Percentiles rank a stretch among this genome's conserved stretches.
Evolutionary conservation across 2,888 invertebrate species (phyloP).

Genomic region (Epicampocera succincta): DNA sequence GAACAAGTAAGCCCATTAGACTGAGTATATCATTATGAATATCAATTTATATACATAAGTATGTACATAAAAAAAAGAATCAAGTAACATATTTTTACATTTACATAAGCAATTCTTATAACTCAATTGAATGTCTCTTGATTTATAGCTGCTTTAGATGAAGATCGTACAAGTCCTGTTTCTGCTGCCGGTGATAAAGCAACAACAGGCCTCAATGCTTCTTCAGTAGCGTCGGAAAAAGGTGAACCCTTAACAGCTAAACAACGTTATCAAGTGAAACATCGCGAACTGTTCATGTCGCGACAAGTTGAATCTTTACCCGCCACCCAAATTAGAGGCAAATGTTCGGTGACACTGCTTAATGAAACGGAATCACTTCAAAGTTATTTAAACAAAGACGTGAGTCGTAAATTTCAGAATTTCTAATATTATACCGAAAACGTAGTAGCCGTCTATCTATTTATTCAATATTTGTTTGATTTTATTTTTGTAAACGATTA

Average conservation of each 20-base stretch:
- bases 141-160: constrained; percentile 85
- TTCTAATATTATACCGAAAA: constrained; percentile 32
- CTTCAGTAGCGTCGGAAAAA: constrained; percentile 78
- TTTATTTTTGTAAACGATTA: constrained; percentile 1
- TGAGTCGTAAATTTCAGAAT: constrained; percentile 83
- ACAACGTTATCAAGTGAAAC: constrained; percentile 97
- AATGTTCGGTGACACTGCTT: constrained; percentile 98
- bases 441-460: constrained; percentile 1
- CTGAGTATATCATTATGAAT: background rate
- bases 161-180: constrained; percentile 83
- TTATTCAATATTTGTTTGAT: background rate
- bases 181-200: constrained; percentile 75
- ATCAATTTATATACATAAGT: too few relatives aligned
- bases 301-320: constrained; percentile 98
- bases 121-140: constrained; percentile 28
- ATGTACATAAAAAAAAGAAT: too few relatives aligned
- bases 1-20: constrained; percentile 16
- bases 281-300: constrained; percentile 98
- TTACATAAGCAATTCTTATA: background rate
- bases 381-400: constrained; percentile 98
- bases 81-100: too few relatives aligned
- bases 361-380: constrained; percentile 99
- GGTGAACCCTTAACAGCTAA: constrained; percentile 89
- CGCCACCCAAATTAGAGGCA: constrained; percentile 99
- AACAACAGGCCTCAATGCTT: constrained; percentile 70